phyloP scores from a whole-genome alignment of 2,797 vertebrate species.

The Phyllotis vaccarum region DNA sequence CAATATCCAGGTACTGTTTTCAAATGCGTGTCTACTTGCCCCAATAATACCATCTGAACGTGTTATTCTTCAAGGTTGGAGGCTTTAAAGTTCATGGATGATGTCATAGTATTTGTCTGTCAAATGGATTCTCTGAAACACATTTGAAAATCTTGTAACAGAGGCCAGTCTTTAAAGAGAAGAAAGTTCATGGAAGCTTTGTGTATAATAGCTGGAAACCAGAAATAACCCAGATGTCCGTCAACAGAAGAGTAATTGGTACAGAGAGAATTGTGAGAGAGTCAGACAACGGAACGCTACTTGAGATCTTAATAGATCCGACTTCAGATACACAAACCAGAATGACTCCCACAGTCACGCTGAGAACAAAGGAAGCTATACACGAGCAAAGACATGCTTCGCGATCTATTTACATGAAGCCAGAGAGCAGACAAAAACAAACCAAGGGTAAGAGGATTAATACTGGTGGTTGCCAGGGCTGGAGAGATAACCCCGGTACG shows the following conservation, averaged over 20 bases:
- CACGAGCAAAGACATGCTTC: not conserved
- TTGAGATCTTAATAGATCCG: not conserved
- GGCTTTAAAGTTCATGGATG: not conserved
- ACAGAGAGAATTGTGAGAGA: not conserved
- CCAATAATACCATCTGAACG: not conserved
- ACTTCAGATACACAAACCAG: not conserved
- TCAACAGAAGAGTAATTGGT: not conserved
- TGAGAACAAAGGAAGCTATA: not conserved
- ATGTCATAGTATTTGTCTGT: not conserved
- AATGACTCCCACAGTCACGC: not conserved
- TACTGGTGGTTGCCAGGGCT: not conserved
- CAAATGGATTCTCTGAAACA: slow-evolving; percentile 34
- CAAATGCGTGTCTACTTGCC: not conserved
- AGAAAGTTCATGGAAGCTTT: not conserved
- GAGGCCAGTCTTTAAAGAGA: slow-evolving; percentile 10
- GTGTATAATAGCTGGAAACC: not conserved
- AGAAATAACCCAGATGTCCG: not conserved
- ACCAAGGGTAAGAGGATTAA: not conserved
- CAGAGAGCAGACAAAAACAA: not conserved
- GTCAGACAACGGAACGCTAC: not conserved
- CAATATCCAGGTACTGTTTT: not conserved
- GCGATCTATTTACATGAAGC: not conserved
- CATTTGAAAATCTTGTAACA: slow-evolving; percentile 17
- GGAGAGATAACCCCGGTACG: not conserved
- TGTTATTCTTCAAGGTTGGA: not conserved